These are phyloP conservation scores for Heteronetta atricapilla DNA, from an alignment of 2,113 vertebrate genomes.

Conservation along the genomic window DNA sequence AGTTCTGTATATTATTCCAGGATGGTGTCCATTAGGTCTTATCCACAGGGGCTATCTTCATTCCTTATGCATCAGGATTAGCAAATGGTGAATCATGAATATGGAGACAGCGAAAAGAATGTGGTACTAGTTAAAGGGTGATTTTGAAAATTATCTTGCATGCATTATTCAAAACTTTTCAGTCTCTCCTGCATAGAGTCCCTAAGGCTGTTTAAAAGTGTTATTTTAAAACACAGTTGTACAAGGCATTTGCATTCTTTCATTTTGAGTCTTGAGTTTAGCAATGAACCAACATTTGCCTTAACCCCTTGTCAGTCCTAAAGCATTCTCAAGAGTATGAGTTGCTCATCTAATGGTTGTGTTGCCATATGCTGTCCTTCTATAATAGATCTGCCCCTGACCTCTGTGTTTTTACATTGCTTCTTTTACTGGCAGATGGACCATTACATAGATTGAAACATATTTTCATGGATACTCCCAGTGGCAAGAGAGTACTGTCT, in stretches of 20 bases:
- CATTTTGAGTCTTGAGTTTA: conserved; percentile 65
- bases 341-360: conserved; percentile 72
- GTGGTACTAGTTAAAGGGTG: conserved; percentile 78
- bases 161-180: conserved; percentile 78
- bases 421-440: conserved; percentile 54
- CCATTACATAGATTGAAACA: conserved; percentile 70
- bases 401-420: conserved; percentile 58
- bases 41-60: conserved; percentile 84
- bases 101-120: conserved; percentile 78
- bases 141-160: conserved; percentile 79
- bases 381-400: conserved; percentile 73
- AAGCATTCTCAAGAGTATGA: conserved; percentile 71
- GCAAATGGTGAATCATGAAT: conserved; percentile 76
- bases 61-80: conserved; percentile 79
- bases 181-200: conserved; percentile 59
- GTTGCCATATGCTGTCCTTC: conserved; percentile 66
- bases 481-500: conserved; percentile 24
- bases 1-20: conserved; percentile 81
- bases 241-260: conserved; percentile 65
- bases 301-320: conserved; percentile 74
- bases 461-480: conserved; percentile 47
- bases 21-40: conserved; percentile 83
- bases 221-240: conserved; percentile 56
- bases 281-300: conserved; percentile 70
- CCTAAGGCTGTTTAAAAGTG: conserved; percentile 66